Evolutionary conservation across 2,797 vertebrate genomes (phyloP).

Genomic region (Chiroxiphia lanceolata): DNA sequence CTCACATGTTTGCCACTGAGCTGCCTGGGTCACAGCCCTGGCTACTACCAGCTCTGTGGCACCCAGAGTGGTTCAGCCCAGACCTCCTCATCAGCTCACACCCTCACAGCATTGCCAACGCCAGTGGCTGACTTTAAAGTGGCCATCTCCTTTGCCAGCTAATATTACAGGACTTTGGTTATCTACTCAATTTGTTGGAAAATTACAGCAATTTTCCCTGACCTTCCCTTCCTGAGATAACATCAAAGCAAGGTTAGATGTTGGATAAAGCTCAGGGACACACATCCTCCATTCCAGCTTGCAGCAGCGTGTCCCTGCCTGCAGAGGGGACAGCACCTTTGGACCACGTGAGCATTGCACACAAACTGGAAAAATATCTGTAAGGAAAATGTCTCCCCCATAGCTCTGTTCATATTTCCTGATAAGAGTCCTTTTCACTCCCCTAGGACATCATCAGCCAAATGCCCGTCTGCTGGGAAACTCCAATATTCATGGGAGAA

Average conservation of each 20-base stretch:
- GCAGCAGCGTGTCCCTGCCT: not conserved
- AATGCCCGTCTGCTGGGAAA: not conserved
- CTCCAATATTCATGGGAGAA: not conserved
- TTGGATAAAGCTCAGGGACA: slow-evolving; percentile 24
- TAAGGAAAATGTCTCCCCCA: not conserved
- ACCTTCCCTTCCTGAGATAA: slow-evolving; percentile 10
- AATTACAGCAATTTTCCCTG: slow-evolving; percentile 31
- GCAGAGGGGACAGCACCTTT: not conserved
- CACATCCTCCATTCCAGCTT: fast-evolving
- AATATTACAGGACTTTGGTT: not conserved
- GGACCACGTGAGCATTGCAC: not conserved
- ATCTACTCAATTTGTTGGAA: not conserved
- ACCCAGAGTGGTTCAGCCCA: not conserved
- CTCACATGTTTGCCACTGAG: not conserved
- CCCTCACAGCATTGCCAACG: not conserved
- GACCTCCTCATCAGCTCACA: not conserved
- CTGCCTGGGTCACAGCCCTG: not conserved
- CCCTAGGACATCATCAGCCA: not conserved
- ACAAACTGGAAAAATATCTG: not conserved
- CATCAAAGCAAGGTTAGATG: slow-evolving; percentile 43
- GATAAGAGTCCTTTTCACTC: not conserved
- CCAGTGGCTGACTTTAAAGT: not conserved
- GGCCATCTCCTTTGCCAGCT: not conserved
- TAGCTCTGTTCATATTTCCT: not conserved
- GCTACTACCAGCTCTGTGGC: not conserved